Evolutionary conservation across 2,888 invertebrate species (phyloP).

Genomic region (Rhimphoctona megacephalus): DNA sequence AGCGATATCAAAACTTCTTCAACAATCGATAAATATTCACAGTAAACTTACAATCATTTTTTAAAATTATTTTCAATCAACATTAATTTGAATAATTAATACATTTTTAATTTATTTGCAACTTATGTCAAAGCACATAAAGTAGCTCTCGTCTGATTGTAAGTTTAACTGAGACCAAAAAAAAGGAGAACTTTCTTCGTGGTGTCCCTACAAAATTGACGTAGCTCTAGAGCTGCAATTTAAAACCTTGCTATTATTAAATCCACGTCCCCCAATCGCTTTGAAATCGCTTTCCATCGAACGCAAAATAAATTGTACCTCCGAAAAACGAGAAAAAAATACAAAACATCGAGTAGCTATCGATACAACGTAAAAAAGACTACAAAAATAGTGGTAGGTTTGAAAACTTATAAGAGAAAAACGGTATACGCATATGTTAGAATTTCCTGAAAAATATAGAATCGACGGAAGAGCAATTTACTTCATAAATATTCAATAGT

Average conservation of each 20-base stretch:
- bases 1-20: too few species aligned
- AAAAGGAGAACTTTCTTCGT: too few species aligned
- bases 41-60: too few species aligned
- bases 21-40: too few species aligned
- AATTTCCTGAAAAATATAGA: not conserved
- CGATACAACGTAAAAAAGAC: not conserved
- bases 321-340: not conserved
- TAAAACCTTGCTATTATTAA: not conserved
- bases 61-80: too few species aligned
- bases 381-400: not conserved
- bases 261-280: not conserved
- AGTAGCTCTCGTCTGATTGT: too few species aligned
- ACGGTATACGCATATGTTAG: not conserved
- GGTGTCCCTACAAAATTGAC: too few species aligned
- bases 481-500: constrained; percentile 14
- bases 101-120: too few species aligned
- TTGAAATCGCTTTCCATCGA: constrained; percentile 1
- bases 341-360: not conserved
- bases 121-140: too few species aligned
- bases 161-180: too few species aligned
- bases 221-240: too few species aligned
- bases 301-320: not conserved
- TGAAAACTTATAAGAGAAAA: not conserved
- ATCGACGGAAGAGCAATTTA: not conserved
- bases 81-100: too few species aligned